These are phyloP conservation scores for Tenrec ecaudatus DNA, from an alignment of 2,113 vertebrate species.

Conservation along the genomic window DNA sequence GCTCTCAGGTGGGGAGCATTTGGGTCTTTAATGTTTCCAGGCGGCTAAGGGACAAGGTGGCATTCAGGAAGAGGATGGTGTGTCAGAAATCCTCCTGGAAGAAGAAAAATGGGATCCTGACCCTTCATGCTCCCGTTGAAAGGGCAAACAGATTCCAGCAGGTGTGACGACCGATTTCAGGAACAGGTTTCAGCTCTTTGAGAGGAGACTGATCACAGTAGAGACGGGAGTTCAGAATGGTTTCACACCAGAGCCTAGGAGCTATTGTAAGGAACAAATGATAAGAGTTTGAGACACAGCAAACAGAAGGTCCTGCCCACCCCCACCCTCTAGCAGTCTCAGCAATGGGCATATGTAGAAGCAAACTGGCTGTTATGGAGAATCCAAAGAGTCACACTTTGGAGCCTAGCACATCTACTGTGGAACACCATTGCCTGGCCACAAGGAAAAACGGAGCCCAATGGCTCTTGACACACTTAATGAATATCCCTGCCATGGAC, in stretches of 20 bases:
- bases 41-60: neutral
- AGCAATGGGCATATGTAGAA: rapidly evolving
- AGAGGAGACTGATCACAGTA: neutral
- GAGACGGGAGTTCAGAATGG: neutral
- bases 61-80: neutral
- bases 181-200: neutral
- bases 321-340: no score
- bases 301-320: neutral
- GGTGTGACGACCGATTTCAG: neutral
- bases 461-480: neutral
- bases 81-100: neutral
- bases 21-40: neutral
- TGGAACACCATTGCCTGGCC: neutral
- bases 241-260: neutral
- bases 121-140: neutral
- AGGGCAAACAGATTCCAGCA: neutral
- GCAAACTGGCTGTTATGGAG: neutral
- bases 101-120: neutral
- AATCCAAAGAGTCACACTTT: no score
- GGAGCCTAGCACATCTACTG: no score
- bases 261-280: neutral
- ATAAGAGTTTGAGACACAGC: neutral
- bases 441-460: neutral
- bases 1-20: neutral
- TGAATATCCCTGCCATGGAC: neutral